phyloP scores from a whole-genome alignment of 2,113 vertebrate species.

The Oreochromis niloticus region DNA sequence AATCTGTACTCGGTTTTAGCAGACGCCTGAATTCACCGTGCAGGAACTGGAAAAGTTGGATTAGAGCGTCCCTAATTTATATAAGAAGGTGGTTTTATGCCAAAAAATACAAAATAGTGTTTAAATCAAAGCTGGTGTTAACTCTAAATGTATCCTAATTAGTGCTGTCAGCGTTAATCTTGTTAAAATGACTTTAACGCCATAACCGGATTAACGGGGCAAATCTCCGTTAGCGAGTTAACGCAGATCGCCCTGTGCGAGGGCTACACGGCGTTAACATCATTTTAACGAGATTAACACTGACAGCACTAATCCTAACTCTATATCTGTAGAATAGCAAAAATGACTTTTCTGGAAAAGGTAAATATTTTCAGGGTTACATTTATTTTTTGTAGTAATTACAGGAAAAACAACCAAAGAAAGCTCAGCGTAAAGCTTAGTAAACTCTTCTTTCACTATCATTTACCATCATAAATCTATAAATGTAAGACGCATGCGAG shows the following conservation, averaged over 20 bases:
- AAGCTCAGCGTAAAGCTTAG: background rate
- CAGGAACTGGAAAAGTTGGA: background rate
- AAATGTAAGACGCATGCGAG: background rate
- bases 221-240: background rate
- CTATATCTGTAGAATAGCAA: background rate
- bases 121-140: background rate
- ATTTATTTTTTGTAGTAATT: background rate
- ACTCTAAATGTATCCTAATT: background rate
- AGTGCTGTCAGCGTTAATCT: background rate
- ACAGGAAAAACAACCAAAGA: background rate
- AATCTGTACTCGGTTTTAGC: background rate
- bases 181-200: background rate
- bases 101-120: background rate
- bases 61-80: background rate
- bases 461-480: background rate
- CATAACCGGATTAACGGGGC: background rate
- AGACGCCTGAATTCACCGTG: background rate
- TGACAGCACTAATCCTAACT: background rate
- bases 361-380: background rate
- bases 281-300: background rate
- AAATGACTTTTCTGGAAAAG: background rate
- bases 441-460: background rate
- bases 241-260: fast-evolving
- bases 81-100: background rate
- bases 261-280: background rate